phyloP scores from a whole-genome alignment of 2,113 vertebrate genomes.

The Alouatta palliata region DNA sequence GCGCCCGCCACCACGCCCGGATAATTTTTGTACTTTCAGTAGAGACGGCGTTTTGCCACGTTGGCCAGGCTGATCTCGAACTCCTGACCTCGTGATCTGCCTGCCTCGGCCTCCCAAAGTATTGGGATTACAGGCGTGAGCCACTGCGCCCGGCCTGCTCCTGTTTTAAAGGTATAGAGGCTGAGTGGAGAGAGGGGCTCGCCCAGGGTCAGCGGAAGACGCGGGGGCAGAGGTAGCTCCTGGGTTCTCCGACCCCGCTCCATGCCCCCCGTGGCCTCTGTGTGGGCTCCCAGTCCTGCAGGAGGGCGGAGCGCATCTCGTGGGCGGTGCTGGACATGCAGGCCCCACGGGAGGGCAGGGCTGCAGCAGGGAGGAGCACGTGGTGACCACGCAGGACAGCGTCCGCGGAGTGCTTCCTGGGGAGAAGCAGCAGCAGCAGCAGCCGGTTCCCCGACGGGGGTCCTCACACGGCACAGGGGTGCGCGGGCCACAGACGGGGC shows the following conservation, averaged over 20 bases:
- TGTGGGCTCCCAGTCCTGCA: neutral
- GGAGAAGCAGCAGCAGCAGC: neutral
- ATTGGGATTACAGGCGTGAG: too few relatives aligned
- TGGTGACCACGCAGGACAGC: too few relatives aligned
- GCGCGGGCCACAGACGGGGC: neutral
- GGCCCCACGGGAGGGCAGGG: neutral
- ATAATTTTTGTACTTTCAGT: too few relatives aligned
- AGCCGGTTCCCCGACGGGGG: fast-evolving
- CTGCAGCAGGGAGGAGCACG: neutral
- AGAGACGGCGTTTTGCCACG: too few relatives aligned
- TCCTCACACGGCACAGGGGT: fast-evolving
- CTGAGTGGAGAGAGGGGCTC: neutral
- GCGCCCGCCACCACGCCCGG: too few relatives aligned
- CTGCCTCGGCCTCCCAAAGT: too few relatives aligned
- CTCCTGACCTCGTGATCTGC: too few relatives aligned
- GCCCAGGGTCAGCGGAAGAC: neutral
- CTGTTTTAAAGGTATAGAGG: neutral
- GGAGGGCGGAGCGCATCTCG: neutral
- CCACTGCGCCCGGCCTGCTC: neutral
- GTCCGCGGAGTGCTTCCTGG: neutral
- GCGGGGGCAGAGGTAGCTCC: neutral
- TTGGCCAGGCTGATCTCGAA: too few relatives aligned
- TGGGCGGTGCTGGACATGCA: neutral
- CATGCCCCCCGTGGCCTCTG: neutral
- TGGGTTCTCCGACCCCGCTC: neutral